Evolutionary conservation across 1,140 invertebrate genomes (phyloP).

Genomic region (Druon quercuslanigerum): DNA sequence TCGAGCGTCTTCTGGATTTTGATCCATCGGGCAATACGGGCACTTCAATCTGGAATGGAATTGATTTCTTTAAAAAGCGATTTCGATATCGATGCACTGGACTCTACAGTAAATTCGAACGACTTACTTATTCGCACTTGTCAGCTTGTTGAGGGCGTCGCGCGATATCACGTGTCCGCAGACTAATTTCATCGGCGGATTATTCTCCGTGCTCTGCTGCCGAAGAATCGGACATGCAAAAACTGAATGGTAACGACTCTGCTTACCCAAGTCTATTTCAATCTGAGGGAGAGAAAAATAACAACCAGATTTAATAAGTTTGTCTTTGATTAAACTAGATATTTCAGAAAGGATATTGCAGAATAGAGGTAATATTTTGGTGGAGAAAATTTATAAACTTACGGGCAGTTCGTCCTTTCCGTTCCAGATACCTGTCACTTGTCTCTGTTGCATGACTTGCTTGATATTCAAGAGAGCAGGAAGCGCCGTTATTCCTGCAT

Average conservation of each 20-base stretch:
- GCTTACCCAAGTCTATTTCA: slow-evolving; percentile 92
- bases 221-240: slow-evolving; percentile 99
- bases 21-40: slow-evolving; percentile 98
- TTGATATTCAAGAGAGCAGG: slow-evolving; percentile 95
- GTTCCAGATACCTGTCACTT: slow-evolving; percentile 95
- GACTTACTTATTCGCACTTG: slow-evolving; percentile 92
- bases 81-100: slow-evolving; percentile 60
- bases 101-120: slow-evolving; percentile 48
- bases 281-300: slow-evolving; percentile 78
- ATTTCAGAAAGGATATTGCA: background rate
- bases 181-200: slow-evolving; percentile 97
- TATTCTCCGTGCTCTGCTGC: slow-evolving; percentile 96
- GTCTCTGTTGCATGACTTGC: slow-evolving; percentile 96
- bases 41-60: slow-evolving; percentile 92
- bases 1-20: slow-evolving; percentile 93
- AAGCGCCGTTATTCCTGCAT: slow-evolving; percentile 93
- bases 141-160: slow-evolving; percentile 96
- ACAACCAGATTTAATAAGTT: slow-evolving; percentile 34
- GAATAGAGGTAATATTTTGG: slow-evolving; percentile 31
- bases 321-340: background rate
- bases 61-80: slow-evolving; percentile 68
- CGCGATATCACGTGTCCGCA: slow-evolving; percentile 99
- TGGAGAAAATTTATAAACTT: slow-evolving; percentile 65
- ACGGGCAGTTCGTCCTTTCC: slow-evolving; percentile 97
- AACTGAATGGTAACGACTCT: slow-evolving; percentile 95